phyloP scores from a whole-genome alignment of 2,113 vertebrate genomes.

The Chunga burmeisteri region DNA sequence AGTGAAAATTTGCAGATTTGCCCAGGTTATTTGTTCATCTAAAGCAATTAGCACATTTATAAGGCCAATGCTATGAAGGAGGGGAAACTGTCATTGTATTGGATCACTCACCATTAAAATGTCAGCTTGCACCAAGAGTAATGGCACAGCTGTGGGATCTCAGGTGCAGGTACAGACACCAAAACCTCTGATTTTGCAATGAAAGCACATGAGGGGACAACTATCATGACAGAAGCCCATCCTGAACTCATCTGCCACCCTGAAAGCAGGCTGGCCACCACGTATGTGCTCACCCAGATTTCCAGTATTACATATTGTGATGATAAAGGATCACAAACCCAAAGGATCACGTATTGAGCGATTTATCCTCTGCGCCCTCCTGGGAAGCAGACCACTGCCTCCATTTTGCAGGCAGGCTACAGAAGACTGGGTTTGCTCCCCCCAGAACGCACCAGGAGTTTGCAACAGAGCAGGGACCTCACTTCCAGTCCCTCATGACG shows the following conservation, averaged over 20 bases:
- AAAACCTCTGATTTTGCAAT: background rate
- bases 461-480: background rate
- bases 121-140: background rate
- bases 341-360: background rate
- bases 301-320: background rate
- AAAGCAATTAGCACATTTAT: background rate
- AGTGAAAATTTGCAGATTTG: background rate
- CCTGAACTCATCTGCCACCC: background rate
- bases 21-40: background rate
- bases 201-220: background rate
- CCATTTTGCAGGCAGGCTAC: background rate
- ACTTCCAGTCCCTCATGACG: background rate
- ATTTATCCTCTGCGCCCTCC: background rate
- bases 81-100: background rate
- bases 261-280: background rate
- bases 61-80: background rate
- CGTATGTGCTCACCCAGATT: background rate
- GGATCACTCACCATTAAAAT: background rate
- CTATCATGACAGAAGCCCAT: background rate
- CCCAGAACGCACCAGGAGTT: rapidly evolving
- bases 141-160: background rate
- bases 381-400: background rate
- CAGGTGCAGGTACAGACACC: background rate
- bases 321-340: background rate
- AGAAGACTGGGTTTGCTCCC: background rate